These are phyloP conservation scores for Pantherophis alleghaniensis DNA, from an alignment of 2,797 vertebrate species.

Conservation along the genomic window DNA sequence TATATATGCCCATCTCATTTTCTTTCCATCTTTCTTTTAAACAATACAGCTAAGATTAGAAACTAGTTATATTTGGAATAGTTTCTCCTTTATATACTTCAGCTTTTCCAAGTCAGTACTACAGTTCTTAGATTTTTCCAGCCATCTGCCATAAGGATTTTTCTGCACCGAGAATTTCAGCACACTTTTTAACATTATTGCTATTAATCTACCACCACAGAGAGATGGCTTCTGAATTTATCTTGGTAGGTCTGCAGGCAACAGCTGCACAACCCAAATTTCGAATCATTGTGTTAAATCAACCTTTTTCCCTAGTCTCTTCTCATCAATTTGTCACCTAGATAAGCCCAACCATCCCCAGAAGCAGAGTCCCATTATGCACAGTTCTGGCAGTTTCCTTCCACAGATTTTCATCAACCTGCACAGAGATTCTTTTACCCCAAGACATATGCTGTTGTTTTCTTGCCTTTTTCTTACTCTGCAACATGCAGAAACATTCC, in stretches of 20 bases:
- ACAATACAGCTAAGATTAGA: background rate
- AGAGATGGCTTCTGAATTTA: constrained; percentile 66
- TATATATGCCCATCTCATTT: constrained; percentile 31
- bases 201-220: constrained; percentile 68
- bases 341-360: constrained; percentile 64
- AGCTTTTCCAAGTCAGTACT: background rate
- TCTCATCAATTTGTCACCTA: constrained; percentile 68
- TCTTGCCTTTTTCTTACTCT: constrained; percentile 51
- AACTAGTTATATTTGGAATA: constrained; percentile 14
- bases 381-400: constrained; percentile 62
- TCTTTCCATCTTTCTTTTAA: constrained; percentile 40
- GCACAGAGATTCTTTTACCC: constrained; percentile 59
- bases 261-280: constrained; percentile 66
- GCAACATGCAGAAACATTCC: constrained; percentile 34
- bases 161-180: constrained; percentile 61
- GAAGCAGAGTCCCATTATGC: constrained; percentile 65
- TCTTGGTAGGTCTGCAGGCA: constrained; percentile 69
- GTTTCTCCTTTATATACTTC: constrained; percentile 44
- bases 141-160: constrained; percentile 47
- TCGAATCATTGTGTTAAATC: constrained; percentile 69
- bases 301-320: constrained; percentile 67
- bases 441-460: constrained; percentile 50
- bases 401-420: constrained; percentile 60
- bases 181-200: constrained; percentile 40
- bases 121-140: background rate